Evolutionary conservation across 2,797 vertebrate genomes (phyloP), one percentile per base, ranked within the genome.

Genomic region (Selene dorsalis): DNA sequence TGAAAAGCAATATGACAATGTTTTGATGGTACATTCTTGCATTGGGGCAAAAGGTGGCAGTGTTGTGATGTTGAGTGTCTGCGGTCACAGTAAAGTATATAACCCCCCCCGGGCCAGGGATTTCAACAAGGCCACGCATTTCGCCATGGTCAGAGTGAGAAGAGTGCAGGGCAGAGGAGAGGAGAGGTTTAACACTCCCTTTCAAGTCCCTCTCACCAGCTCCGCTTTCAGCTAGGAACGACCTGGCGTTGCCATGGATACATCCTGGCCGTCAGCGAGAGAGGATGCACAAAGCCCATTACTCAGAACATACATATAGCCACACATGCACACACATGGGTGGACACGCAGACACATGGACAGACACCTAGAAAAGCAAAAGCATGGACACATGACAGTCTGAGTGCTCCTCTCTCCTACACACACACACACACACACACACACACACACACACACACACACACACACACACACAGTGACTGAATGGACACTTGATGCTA

Each of bases 221-320:
- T 86, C 81, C 24, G 81, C 87, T 89, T 83, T 92, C 88, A 90
- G 91, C 89, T 73, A 82, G 88, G 88, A 93, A 91, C 89, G 91
- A 95, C 91, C 93, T 93, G 93, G 58, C 80, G 94, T 95, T 94
- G 93, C 94, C 93, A 94, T 94, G 93, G 94, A 91, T 92, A 95
- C 94, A 90, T 86, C 74, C 83, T 75, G 76, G 90, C 88, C 84
- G 67, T 89, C 87, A 89, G 79, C 80, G 38, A 88, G 84, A 90
- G 93, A 92, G 88, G 87, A 88, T 87, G 82, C 87, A 89, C 89
- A 91, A 92, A 93, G 82, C 91, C 91, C 92, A 90, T 92, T 94
- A 93, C 92, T 89, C 86, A 80, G 80, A 87, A 89, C 80, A 83
- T 82, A 68, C 87, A 89, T 84, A 82, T 77, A 79, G 85, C 84